These are phyloP conservation scores for Ceyx margarethae DNA, from an alignment of 2,113 vertebrate genomes.

Conservation along the genomic window DNA sequence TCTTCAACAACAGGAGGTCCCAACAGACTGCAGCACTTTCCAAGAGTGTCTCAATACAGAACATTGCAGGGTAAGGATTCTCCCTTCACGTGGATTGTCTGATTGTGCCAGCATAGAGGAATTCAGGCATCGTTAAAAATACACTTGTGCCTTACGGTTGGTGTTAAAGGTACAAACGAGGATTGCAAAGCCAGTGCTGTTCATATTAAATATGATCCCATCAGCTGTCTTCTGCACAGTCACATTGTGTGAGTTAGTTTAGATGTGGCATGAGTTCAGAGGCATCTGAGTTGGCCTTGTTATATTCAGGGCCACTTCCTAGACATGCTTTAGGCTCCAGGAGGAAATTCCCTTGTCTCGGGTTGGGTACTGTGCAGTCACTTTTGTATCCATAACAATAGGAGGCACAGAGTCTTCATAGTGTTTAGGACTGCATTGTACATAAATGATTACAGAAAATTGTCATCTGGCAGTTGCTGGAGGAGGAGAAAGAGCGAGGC, in stretches of 20 bases:
- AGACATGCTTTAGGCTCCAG: not conserved
- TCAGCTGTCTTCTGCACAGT: not conserved
- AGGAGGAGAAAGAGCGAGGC: too few species aligned
- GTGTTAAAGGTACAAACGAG: not conserved
- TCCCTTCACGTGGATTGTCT: not conserved
- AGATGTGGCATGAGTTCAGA: not conserved
- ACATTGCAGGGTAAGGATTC: conserved; percentile 91
- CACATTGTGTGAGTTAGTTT: not conserved
- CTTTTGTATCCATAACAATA: not conserved
- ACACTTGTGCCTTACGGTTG: not conserved
- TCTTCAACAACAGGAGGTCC: conserved; percentile 76
- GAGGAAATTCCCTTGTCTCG: not conserved
- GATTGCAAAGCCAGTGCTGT: not conserved
- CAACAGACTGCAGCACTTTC: conserved; percentile 83
- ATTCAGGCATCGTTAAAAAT: not conserved
- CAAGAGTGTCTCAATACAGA: conserved; percentile 96
- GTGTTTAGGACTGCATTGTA: not conserved
- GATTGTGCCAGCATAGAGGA: fast-evolving
- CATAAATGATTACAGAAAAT: not conserved
- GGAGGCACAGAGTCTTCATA: not conserved
- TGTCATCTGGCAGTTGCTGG: too few species aligned
- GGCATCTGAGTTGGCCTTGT: not conserved
- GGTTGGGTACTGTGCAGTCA: not conserved
- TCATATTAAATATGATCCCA: not conserved
- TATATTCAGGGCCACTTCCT: not conserved